Evolutionary conservation across 1,140 invertebrate species (phyloP), one percentile per base, ranked within the genome.

Genomic region (Leptinotarsa texana): DNA sequence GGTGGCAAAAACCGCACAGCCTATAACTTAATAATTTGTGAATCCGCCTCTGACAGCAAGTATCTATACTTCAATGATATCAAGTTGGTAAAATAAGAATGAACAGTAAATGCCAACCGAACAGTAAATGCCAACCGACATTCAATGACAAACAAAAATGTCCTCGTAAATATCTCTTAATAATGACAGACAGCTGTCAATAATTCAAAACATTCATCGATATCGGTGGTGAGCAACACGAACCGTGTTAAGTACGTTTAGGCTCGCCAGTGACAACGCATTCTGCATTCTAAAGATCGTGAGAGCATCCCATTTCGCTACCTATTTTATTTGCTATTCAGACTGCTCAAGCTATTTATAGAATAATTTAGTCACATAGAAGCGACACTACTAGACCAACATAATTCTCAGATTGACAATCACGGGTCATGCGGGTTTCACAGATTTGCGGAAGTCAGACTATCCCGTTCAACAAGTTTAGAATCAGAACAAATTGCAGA

Each of bases 281-380:
- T 57, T 57, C 51, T 57, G 51, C 51, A 57, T 57, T 57, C 51
- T 57, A 57, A 57, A 57, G 51, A 57, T 57, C 51, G 51, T 57
- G 51, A 57, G 51, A 57, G 51, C 51, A 57, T 57, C 51, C 51
- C 51, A 57, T 57, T 57, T 57, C 51, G 51, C 51, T 57, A 18
- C 13, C 51, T 15, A 57, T 57, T 57, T 57, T 57, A 57, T 57
- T 57, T 57, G 51, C 17, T 57, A 57, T 57, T 57, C 51, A 57
- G 51, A 17, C 51, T 57, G 51, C 15, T 18, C 51, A 18, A 57
- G 51, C 15, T 57, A 57, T 57, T 57, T 57, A 57, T 57, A 15
- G 51, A 57, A 57, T 57, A 57, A 57, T 57, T 57, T 57, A 57
- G 51, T 57, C 51, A 57, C 51, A 57, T 57, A 57, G 51, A 57